A percentile compares a stretch with the other conserved stretches of the same genome.
phyloP scores from a whole-genome alignment of 2,113 vertebrate genomes.

The Vidua chalybeata region DNA sequence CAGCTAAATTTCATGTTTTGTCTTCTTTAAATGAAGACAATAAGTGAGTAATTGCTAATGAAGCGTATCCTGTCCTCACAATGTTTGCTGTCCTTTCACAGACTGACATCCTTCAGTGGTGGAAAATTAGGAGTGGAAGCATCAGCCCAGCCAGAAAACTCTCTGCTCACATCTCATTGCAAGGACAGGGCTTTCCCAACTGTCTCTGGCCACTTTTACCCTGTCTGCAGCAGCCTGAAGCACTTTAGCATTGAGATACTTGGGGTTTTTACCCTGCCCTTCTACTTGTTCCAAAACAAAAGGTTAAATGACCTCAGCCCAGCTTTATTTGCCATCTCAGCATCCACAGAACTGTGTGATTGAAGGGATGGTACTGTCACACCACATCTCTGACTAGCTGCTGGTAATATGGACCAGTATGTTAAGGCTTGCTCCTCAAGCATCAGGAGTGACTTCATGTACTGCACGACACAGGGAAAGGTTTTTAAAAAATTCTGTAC shows the following conservation, averaged over 20 bases:
- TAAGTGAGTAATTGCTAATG: neutral
- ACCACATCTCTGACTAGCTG: neutral
- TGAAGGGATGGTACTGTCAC: neutral
- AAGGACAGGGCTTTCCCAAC: neutral
- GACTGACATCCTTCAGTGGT: accelerated
- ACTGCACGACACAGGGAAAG: neutral
- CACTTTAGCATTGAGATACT: neutral
- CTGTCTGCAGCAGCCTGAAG: neutral
- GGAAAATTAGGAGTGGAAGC: neutral
- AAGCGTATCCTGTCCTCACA: neutral
- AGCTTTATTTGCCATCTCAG: neutral
- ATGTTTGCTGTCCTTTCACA: neutral
- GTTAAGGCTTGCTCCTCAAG: neutral
- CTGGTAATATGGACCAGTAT: neutral
- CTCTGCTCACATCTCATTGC: neutral
- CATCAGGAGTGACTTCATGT: neutral
- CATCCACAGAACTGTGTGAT: neutral
- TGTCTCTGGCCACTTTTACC: neutral
- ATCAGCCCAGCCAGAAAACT: neutral
- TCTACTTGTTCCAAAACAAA: neutral
- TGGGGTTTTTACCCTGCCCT: accelerated
- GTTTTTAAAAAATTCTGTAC: neutral
- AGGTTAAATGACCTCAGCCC: neutral
- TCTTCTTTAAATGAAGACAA: neutral
- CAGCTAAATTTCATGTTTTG: neutral